Percentiles rank a stretch among this genome's conserved stretches.
Evolutionary conservation across 2,888 invertebrate genomes (phyloP).

Genomic region (Spisula subtruncata): DNA sequence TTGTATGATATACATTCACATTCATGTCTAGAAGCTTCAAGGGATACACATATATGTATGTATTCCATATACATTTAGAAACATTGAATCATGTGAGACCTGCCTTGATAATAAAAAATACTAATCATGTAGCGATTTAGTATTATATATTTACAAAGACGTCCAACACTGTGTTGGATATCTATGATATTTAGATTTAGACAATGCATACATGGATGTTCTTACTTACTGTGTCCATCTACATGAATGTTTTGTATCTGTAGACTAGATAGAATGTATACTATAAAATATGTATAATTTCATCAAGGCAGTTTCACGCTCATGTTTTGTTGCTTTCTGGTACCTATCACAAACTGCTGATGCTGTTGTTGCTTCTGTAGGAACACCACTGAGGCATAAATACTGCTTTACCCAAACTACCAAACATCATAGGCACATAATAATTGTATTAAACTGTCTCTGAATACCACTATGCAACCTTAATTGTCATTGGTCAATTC

Average conservation of each 20-base stretch:
- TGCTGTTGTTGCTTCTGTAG: too few relatives aligned
- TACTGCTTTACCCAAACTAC: too few relatives aligned
- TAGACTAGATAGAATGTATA: not conserved
- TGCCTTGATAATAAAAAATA: not conserved
- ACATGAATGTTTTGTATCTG: conserved; percentile 9
- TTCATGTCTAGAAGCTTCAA: not conserved
- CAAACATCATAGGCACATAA: too few relatives aligned
- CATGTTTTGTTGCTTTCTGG: not conserved
- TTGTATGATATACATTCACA: not conserved
- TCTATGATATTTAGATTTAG: not conserved
- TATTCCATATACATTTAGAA: not conserved
- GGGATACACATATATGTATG: too few relatives aligned
- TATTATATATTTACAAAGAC: too few relatives aligned
- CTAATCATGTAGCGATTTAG: not conserved
- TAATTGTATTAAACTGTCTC: too few relatives aligned
- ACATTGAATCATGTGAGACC: not conserved
- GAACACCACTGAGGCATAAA: too few relatives aligned
- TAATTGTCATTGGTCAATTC: too few relatives aligned
- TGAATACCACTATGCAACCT: too few relatives aligned
- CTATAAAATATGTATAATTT: not conserved
- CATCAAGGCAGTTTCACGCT: not conserved
- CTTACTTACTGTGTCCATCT: not conserved
- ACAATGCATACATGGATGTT: conserved; percentile 25
- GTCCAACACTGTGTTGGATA: too few relatives aligned
- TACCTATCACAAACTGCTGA: not conserved